Evolutionary conservation across 2,888 invertebrate genomes (phyloP).

Genomic region (Halictus quadricinctus): DNA sequence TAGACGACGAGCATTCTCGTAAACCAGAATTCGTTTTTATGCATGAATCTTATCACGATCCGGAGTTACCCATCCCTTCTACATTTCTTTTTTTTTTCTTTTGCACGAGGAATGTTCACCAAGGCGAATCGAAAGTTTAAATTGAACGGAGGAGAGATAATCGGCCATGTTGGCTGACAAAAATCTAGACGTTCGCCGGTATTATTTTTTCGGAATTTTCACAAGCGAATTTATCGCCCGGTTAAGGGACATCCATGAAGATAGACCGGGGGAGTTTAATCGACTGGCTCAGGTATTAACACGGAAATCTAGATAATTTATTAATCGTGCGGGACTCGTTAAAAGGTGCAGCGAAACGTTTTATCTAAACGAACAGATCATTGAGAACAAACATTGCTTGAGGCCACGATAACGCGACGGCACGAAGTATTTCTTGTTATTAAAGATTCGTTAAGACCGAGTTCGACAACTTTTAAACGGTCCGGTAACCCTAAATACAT

Average conservation of each 20-base stretch:
- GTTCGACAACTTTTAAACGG: constrained; percentile 10
- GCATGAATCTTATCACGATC: constrained; percentile 55
- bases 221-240: constrained; percentile 7
- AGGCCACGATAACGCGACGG: constrained; percentile 4
- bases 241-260: not conserved
- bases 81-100: not conserved
- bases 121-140: constrained; percentile 48
- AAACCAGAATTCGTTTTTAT: constrained; percentile 59
- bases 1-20: constrained; percentile 64
- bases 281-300: constrained; percentile 4
- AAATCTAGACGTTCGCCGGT: constrained; percentile 16
- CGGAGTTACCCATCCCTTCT: not conserved
- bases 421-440: not conserved
- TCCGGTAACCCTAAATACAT: constrained; percentile 5
- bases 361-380: constrained; percentile 20
- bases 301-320: constrained; percentile 29
- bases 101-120: constrained; percentile 30
- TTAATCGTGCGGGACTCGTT: constrained; percentile 22
- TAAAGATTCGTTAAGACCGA: constrained; percentile 1
- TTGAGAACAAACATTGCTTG: constrained; percentile 2
- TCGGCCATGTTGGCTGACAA: not conserved
- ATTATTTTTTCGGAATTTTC: constrained; percentile 19
- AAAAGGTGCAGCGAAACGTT: constrained; percentile 24
- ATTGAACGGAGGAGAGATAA: constrained; percentile 31
- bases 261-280: constrained; percentile 14